Base-by-base conservation (phyloP, 2,113 vertebrate species). In the Campylorhamphus procurvoides region DNA sequence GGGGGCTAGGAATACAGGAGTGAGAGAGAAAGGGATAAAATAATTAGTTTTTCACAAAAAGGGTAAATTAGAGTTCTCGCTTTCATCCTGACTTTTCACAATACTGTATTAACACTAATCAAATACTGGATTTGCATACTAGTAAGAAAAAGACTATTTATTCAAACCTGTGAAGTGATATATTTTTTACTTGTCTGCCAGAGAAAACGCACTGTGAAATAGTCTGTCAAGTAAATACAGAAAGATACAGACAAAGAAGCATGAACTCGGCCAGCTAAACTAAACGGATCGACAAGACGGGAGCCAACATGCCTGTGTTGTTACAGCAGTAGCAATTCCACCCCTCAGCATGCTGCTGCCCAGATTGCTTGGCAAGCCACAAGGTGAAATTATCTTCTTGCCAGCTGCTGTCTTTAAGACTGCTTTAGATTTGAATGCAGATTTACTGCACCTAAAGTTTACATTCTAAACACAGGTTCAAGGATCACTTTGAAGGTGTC, bases 151-250 rank as follows among this genome's bases (percentile, higher is more conserved):
- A 87, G 9, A 62, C 46, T 81, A 37, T 46, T 60, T 83, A 29
- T 71, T 80, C 4, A 67, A 66, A 69, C 44, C 53, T 42, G 49
- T 53, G 52, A 89, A 88, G 24, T 83, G 77, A 85, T 71, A 39
- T 1, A 75, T 59, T 88, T 88, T 94, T 97, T 14, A 62, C 62
- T 83, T 67, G 6, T 58, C 53, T 95, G 94, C 46, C 50, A 91
- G 86, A 52, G 63, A 93, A 85, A 88, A 88, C 55, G 89, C 16
- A 53, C 52, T 44, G 63, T 89, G 68, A 86, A 86, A 94, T 28
- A 83, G 28, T 35, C 39, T 96, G 79, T 95, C 87, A 96, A 88
- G 91, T 89, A 97, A 96, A 97, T 87, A 78, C 85, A 56, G 89
- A 93, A 96, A 96, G 53, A 69, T 35, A 42, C 35, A 90, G 79